phyloP scores from a whole-genome alignment of 2,888 invertebrate species.

The Idaea aversata region DNA sequence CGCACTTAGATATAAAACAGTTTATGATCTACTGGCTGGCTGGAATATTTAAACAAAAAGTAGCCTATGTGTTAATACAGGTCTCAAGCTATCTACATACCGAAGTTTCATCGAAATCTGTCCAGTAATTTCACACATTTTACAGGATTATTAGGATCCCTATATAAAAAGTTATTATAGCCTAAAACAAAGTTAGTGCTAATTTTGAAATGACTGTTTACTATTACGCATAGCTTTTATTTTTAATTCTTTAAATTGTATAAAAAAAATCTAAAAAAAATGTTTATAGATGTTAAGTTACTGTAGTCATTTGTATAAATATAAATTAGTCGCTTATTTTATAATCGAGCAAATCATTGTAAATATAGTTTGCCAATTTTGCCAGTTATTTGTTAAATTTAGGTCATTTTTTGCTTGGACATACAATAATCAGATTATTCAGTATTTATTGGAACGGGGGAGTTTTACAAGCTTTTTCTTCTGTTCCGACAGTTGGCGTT shows the following conservation, averaged over 20 bases:
- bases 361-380: conserved; percentile 35
- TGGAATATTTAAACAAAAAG: too few species aligned
- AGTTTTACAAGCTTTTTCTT: too few species aligned
- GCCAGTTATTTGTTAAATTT: conserved; percentile 25
- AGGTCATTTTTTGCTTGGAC: neutral
- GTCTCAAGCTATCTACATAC: too few species aligned
- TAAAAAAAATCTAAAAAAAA: conserved; percentile 8
- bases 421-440: neutral
- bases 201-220: conserved; percentile 4
- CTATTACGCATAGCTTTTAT: conserved; percentile 3
- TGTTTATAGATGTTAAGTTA: neutral
- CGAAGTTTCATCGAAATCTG: too few species aligned
- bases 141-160: too few species aligned
- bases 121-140: too few species aligned
- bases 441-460: neutral
- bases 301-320: conserved; percentile 15
- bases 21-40: too few species aligned
- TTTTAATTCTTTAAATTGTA: conserved; percentile 6
- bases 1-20: too few species aligned
- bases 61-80: too few species aligned
- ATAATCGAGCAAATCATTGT: conserved; percentile 22
- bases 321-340: conserved; percentile 4
- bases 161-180: too few species aligned
- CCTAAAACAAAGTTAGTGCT: neutral
- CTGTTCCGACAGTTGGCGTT: too few species aligned